Evolutionary conservation across 2,888 invertebrate species (phyloP), one percentile per base, ranked within the genome.

Genomic region (Pristionchus japonicus): DNA sequence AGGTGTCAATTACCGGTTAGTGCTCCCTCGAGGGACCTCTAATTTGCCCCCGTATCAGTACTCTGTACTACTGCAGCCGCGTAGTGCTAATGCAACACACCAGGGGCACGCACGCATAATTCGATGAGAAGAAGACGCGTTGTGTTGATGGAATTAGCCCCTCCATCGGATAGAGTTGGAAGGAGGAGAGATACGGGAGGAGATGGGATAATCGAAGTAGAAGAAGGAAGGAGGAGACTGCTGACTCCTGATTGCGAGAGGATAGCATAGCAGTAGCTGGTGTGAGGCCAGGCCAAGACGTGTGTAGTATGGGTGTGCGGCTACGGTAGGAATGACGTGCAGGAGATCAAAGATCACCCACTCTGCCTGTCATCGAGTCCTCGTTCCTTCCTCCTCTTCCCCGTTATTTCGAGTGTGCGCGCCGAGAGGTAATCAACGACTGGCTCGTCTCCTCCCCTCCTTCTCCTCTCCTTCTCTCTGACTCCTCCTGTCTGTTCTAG

Each of bases 401-500:
- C 67, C 34, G 34, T 67, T 67, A 34, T 67, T 67, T 67, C 67
- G 67, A 67, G 67, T 43, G 77, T 47, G 77, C 77, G 77, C 77
- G 77, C 34, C 77, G 27, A 77, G 77, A 43, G 77, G 77, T 77
- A 77, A 77, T 77, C 77, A 77, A 77, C 77, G 43, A 20, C 52
- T 34, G 43, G 52, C 52, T 43, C 82, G 52, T 83, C 82, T 52
- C 82, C 82, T 49, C 49, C 34, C 49, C 52, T 43, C 23, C 52
- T 20, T 52, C 80, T 47, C 27, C 49, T 37, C 47, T 31, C 61
- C 61, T 27, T 11, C 85, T 61, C 31, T 43, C 64, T 64, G 20
- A 47, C 85, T 85, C 85, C 67, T 61, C 61, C 61, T 84, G 43
- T 61, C 47, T 80, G 3, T 40, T 47, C 27, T 27, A 47, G 57